Conservation (phyloP, 2,797 vertebrate species). For the Pelodytes ibericus region DNA sequence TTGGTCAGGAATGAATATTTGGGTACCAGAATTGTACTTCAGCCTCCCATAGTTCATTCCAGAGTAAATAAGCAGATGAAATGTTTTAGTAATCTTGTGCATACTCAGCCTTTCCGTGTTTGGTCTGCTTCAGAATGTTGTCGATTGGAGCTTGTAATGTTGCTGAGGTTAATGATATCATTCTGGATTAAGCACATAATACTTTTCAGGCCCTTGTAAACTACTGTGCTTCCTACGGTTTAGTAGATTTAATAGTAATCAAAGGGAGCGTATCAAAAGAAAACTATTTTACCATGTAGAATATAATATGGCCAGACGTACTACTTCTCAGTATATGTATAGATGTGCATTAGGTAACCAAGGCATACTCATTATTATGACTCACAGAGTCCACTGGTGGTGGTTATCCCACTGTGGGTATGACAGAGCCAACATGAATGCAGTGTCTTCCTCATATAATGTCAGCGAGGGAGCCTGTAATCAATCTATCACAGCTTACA, state of each 20-base stretch:
- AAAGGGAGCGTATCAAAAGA: too few relatives aligned
- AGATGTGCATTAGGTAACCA: too few relatives aligned
- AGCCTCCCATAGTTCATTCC: slow-evolving; percentile 3
- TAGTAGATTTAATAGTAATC: too few relatives aligned
- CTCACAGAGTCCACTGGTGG: not conserved
- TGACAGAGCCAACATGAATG: not conserved
- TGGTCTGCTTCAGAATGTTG: not conserved
- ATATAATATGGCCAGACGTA: too few relatives aligned
- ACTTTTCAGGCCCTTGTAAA: slow-evolving; percentile 5
- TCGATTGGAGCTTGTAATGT: slow-evolving; percentile 2
- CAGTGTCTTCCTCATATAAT: too few relatives aligned
- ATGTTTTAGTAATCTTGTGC: slow-evolving; percentile 2
- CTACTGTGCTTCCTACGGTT: not conserved
- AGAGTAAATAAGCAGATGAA: slow-evolving; percentile 21
- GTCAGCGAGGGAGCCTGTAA: too few relatives aligned
- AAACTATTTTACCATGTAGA: too few relatives aligned
- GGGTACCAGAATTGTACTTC: too few relatives aligned
- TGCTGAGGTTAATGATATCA: slow-evolving; percentile 11
- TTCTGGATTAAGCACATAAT: slow-evolving; percentile 15
- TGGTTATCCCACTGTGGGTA: not conserved
- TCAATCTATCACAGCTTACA: too few relatives aligned
- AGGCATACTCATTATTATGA: not conserved
- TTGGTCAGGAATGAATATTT: too few relatives aligned
- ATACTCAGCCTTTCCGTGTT: slow-evolving; percentile 23
- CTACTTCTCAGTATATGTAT: too few relatives aligned